Base-by-base conservation (phyloP, 2,113 vertebrate genomes). In the Hemibagrus wyckioides region DNA sequence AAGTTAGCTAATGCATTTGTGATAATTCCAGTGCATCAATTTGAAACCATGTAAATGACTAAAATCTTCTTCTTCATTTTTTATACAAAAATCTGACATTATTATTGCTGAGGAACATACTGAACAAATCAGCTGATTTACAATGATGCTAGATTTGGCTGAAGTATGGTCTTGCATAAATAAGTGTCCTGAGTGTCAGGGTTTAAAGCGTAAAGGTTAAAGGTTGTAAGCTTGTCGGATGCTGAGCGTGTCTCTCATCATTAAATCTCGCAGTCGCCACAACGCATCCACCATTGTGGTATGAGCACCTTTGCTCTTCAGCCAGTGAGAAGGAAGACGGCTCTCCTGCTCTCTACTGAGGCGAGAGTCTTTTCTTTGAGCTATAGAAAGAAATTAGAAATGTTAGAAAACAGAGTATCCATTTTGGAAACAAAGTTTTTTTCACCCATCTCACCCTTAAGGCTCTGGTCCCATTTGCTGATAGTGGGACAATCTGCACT, bases 291-390 rank as follows among this genome's bases (percentile, higher is more conserved):
- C 98, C 98, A 99, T 99, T 36, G 98, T 99, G 57, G 96, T 98
- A 90, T 99, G 98, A 87, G 98, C 98, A 59, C 98, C 98, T 94
- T 99, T 99, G 92, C 98, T 99, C 90, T 99, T 99, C 90, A 99
- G 91, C 98, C 98, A 99, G 91, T 99, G 98, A 17, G 96, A 95
- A 33, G 98, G 98, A 73, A 99, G 96, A 6, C 97, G 96, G 91
- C 97, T 97, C 92, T 99, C 98, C 86, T 99, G 98, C 86, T 99
- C 98, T 95, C 98, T 98, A 76, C 96, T 97, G 89, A 99, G 90
- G 92, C 98, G 96, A 89, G 97, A 90, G 2, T 99, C 98, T 86
- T 96, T 95, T 90, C 97, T 96, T 92, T 96, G 95, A 83, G 97
- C 98, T 99, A 30, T 69, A 76, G 56, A 65, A 63, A n/a, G 23